Base-by-base conservation (phyloP, 1,140 invertebrate genomes). In the Bombus vancouverensis region DNA sequence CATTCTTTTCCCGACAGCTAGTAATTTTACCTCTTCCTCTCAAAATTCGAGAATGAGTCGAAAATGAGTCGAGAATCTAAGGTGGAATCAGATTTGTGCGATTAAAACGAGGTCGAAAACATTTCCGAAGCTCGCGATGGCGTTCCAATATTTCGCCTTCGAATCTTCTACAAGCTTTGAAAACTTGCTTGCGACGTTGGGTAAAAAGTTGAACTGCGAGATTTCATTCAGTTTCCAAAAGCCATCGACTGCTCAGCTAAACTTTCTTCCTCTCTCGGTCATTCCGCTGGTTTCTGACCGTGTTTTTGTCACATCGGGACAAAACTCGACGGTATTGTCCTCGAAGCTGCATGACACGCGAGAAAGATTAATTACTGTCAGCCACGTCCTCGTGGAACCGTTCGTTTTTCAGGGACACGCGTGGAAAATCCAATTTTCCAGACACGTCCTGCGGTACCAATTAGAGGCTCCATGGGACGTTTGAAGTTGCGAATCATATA, bases 311-410 rank as follows among this genome's bases (percentile, higher is more conserved):
- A 39, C 75, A 66, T 28, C 15, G 62, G n/a, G 47, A 79, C 75
- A 44, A 79, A 84, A 78, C 75, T 34, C 37, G 47, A 12, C 32
- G 25, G 81, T 83, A 76, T 83, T 68, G 37, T 37, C 47, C 65
- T 44, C 37, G 6, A 44, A 59, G 47, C n/a, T 25, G 4, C 22
- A 9, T 37, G 37, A 59, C 66, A 44, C 70, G 15, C 15, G 4
- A 47, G n/a, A 34, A 79, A 84, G 66, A 84, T 84, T 79, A 84
- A 84, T 84, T 83, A 78, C 82, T 79, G 62, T 79, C 66, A 57
- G 9, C 44, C 9, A 13, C 34, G 22, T 13, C 44, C 22, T 22
- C 15, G 3, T 8, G 73, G 28, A 53, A 9, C 9, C 28, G 32
- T 39, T 28, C 44, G 47, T 53, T 53, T 75, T 13, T 34, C n/a